Conservation (phyloP, 2,113 vertebrate species). For the Tinamus guttatus region DNA sequence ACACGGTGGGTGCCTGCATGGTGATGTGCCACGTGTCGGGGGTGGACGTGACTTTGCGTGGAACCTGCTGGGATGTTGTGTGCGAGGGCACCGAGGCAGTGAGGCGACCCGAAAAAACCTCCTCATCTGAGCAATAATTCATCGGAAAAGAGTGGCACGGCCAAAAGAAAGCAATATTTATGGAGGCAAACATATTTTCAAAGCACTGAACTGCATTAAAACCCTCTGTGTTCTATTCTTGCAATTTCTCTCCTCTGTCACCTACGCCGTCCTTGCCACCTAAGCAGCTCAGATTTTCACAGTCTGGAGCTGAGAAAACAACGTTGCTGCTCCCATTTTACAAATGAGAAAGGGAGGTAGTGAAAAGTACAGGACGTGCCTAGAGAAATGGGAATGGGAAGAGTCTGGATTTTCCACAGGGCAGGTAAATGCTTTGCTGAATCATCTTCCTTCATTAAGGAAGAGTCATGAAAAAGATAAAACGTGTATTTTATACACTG, state of each 20-base stretch:
- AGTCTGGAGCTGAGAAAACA: background rate
- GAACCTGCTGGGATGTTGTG: background rate
- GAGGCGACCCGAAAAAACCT: background rate
- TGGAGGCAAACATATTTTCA: background rate
- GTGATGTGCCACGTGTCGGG: background rate
- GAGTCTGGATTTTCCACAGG: background rate
- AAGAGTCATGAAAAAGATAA: background rate
- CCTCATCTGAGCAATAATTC: background rate
- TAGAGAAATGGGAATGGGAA: background rate
- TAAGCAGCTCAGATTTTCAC: background rate
- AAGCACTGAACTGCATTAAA: background rate
- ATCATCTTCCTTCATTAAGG: background rate
- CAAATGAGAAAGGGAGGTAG: background rate
- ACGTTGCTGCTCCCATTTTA: background rate
- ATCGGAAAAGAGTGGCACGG: background rate
- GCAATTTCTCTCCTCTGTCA: background rate
- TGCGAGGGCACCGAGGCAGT: background rate
- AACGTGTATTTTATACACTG: background rate
- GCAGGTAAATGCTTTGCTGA: background rate
- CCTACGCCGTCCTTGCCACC: background rate
- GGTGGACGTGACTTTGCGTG: background rate
- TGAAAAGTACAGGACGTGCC: background rate
- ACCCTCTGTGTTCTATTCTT: background rate
- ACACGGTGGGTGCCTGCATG: background rate
- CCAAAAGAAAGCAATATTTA: accelerated